A percentile compares a stretch with the other conserved stretches of the same genome.
Conservation (phyloP, 1,140 invertebrate species). For the Ooceraea biroi region DNA sequence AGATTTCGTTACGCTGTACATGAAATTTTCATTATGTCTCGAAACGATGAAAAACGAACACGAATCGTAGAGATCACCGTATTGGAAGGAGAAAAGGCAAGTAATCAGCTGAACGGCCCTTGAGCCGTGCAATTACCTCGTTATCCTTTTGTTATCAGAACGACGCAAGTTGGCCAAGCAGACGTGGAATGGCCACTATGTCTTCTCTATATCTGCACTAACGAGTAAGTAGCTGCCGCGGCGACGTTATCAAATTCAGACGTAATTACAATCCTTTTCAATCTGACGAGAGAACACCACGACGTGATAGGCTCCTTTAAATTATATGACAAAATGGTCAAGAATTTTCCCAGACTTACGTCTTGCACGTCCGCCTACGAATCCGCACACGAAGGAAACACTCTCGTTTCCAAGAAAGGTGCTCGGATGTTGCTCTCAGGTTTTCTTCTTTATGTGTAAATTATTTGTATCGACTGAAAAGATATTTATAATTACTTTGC, state of each 20-base stretch:
- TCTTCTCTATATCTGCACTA: slow-evolving; percentile 68
- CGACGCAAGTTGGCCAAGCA: slow-evolving; percentile 58
- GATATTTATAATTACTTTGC: too few species aligned
- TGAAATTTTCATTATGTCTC: slow-evolving; percentile 32
- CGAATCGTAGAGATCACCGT: slow-evolving; percentile 20
- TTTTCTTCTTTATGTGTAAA: too few species aligned
- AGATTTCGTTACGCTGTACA: background rate
- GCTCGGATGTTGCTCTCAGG: too few species aligned
- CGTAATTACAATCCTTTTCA: slow-evolving; percentile 67
- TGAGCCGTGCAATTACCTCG: slow-evolving; percentile 64
- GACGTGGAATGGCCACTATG: slow-evolving; percentile 62
- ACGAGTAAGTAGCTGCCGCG: slow-evolving; percentile 50
- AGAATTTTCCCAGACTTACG: slow-evolving; percentile 19
- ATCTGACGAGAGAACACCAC: slow-evolving; percentile 6
- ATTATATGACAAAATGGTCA: slow-evolving; percentile 21
- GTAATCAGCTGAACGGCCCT: slow-evolving; percentile 51
- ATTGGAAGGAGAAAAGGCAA: slow-evolving; percentile 31
- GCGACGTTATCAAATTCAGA: slow-evolving; percentile 59
- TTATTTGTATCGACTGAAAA: too few species aligned
- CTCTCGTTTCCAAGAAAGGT: too few species aligned
- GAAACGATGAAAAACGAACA: slow-evolving; percentile 14
- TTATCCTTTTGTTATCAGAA: slow-evolving; percentile 72
- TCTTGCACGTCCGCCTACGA: too few species aligned
- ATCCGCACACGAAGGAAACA: too few species aligned
- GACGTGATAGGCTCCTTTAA: slow-evolving; percentile 10